Percentiles rank a stretch among this genome's conserved stretches.
Evolutionary conservation across 2,113 vertebrate genomes (phyloP).

Genomic region (Sphyrna mokarran): DNA sequence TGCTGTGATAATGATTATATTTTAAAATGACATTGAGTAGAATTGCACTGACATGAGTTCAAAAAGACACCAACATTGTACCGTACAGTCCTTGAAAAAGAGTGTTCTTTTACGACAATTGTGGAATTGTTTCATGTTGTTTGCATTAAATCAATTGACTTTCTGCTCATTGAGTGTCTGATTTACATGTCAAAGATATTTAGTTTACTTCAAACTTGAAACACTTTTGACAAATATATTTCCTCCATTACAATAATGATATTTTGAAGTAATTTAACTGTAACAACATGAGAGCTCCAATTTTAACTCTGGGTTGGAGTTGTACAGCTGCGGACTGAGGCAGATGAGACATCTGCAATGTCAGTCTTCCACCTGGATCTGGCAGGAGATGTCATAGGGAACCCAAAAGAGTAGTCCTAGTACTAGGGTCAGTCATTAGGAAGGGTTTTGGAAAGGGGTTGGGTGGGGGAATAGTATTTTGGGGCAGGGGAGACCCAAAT

Average conservation of each 20-base stretch:
- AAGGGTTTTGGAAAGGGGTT: too few species aligned
- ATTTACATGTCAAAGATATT: not conserved
- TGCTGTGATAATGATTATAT: not conserved
- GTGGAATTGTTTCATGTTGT: not conserved
- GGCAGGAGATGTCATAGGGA: not conserved
- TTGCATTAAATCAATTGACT: not conserved
- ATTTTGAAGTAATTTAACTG: too few species aligned
- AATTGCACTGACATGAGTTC: not conserved
- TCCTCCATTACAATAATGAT: too few species aligned
- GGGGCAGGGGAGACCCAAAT: not conserved
- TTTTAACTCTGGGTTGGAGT: not conserved
- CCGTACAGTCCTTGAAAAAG: not conserved
- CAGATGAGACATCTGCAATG: not conserved
- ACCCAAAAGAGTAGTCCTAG: not conserved
- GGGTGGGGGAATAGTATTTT: not conserved
- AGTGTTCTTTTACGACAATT: not conserved
- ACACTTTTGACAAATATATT: not conserved
- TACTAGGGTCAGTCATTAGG: not conserved
- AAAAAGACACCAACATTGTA: not conserved
- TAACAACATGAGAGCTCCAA: not conserved
- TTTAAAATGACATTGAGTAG: not conserved
- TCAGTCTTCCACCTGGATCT: not conserved
- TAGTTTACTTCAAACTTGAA: not conserved
- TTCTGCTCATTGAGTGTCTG: not conserved
- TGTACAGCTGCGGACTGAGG: not conserved